phyloP scores from a whole-genome alignment of 1,140 invertebrate genomes.

The Cydia amplana region DNA sequence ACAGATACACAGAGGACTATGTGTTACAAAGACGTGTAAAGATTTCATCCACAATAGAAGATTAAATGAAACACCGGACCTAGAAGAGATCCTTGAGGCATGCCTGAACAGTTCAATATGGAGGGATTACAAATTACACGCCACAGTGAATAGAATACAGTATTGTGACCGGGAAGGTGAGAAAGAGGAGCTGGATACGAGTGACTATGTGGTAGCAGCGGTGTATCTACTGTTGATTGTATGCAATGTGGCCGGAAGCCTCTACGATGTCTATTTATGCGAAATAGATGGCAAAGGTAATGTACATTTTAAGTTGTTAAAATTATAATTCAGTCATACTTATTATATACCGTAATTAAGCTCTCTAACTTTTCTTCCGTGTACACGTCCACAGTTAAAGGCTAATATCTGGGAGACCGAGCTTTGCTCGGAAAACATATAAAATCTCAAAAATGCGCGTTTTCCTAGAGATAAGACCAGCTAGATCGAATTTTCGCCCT shows the following conservation, averaged over 20 bases:
- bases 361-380: too few relatives aligned
- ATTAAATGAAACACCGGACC: conserved; percentile 40
- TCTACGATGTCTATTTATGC: conserved; percentile 32
- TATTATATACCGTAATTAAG: too few relatives aligned
- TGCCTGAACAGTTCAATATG: conserved; percentile 25
- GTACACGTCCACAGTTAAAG: too few relatives aligned
- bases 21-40: conserved; percentile 61
- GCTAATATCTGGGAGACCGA: too few relatives aligned
- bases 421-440: too few relatives aligned
- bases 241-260: conserved; percentile 19
- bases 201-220: conserved; percentile 13
- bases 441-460: too few relatives aligned
- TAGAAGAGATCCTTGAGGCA: conserved; percentile 26
- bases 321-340: too few relatives aligned
- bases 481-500: too few relatives aligned
- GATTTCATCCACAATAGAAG: conserved; percentile 37
- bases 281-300: conserved; percentile 19
- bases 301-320: too few relatives aligned
- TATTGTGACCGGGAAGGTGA: conserved; percentile 25
- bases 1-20: conserved; percentile 76
- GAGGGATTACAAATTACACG: conserved; percentile 27
- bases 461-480: too few relatives aligned
- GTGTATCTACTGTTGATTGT: conserved; percentile 25
- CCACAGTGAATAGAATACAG: neutral
- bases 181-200: neutral